These are phyloP conservation scores for Campylomormyrus numenius DNA, from an alignment of 2,113 vertebrate genomes.

Conservation along the genomic window DNA sequence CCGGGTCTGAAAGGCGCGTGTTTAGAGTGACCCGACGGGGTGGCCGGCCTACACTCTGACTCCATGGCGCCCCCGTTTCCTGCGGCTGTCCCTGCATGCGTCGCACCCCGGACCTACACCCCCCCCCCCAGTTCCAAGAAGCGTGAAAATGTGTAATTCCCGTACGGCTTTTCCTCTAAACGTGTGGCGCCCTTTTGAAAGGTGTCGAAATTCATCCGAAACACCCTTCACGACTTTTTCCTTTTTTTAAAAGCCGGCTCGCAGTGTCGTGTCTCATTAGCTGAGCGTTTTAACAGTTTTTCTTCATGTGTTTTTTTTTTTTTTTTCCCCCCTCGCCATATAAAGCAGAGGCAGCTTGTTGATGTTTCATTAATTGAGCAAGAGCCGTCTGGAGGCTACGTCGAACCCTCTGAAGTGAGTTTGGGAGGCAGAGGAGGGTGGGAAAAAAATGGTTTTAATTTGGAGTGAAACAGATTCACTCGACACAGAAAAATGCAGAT, in stretches of 20 bases:
- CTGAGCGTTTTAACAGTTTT: not conserved
- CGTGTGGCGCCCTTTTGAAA: not conserved
- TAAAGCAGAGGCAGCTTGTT: not conserved
- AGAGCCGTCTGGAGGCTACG: not conserved
- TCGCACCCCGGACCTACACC: not conserved
- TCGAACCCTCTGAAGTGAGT: not conserved
- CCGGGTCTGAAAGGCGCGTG: conserved; percentile 22
- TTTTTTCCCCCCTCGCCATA: not conserved
- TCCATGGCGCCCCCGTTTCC: not conserved
- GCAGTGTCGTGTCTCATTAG: not conserved
- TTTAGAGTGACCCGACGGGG: conserved; percentile 15
- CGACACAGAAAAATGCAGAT: not conserved
- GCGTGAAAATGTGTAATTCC: not conserved
- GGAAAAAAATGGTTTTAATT: not conserved
- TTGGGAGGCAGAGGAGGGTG: not conserved
- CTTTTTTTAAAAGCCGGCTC: not conserved
- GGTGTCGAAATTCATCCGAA: not conserved
- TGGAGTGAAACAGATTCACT: not conserved
- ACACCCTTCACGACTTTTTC: not conserved
- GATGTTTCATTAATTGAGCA: not conserved
- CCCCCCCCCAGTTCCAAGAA: not conserved
- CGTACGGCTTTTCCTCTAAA: not conserved
- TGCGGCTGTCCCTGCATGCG: not conserved
- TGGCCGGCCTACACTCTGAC: not conserved
- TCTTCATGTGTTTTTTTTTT: not conserved